Evolutionary conservation across 2,888 invertebrate species (phyloP).

Genomic region (Cheilosia soror): DNA sequence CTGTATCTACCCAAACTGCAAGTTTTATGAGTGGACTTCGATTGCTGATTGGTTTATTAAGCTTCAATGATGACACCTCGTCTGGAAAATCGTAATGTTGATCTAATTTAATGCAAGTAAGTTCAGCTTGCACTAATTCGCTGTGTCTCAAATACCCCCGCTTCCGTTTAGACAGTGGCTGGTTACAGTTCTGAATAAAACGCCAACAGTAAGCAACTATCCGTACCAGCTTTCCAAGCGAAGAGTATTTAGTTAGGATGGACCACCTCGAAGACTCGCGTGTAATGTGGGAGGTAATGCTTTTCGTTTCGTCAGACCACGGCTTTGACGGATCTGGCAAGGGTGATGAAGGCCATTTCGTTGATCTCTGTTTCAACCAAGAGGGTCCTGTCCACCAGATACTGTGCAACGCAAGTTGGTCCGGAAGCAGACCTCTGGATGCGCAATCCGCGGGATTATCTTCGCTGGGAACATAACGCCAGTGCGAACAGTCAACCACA

Average conservation of each 20-base stretch:
- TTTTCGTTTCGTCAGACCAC: background rate
- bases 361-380: conserved; percentile 5
- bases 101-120: conserved; percentile 7
- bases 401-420: background rate
- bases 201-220: background rate
- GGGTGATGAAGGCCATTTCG: background rate
- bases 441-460: background rate
- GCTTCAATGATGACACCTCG: conserved; percentile 5
- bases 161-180: background rate
- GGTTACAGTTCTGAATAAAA: conserved; percentile 8
- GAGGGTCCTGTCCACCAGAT: background rate
- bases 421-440: background rate
- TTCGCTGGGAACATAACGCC: background rate
- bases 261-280: background rate
- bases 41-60: background rate
- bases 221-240: conserved; percentile 4
- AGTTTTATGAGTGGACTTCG: conserved; percentile 9
- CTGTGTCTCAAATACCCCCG: background rate
- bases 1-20: conserved; percentile 13
- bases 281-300: background rate
- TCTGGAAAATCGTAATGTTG: conserved; percentile 8
- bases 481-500: conserved; percentile 1
- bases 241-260: conserved; percentile 8
- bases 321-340: background rate
- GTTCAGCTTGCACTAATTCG: conserved; percentile 8